A percentile compares a stretch with the other conserved stretches of the same genome.
Conservation (phyloP, 2,113 vertebrate species). For the Oreotrochilus melanogaster region DNA sequence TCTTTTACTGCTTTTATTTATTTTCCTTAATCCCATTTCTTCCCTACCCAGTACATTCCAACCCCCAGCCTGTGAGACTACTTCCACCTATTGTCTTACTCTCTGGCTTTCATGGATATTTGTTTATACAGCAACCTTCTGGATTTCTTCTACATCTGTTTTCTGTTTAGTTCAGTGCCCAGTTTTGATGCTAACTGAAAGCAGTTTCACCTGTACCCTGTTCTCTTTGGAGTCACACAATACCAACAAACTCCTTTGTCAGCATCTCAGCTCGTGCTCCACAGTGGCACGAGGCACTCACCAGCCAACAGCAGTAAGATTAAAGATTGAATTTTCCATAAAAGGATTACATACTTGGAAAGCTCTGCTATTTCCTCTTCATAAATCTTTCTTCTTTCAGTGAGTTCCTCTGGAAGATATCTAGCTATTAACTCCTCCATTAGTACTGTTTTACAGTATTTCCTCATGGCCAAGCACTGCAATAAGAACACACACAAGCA, state of each 20-base stretch:
- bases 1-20: background rate
- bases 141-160: background rate
- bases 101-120: background rate
- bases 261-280: background rate
- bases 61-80: background rate
- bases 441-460: constrained; percentile 86
- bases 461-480: constrained; percentile 88
- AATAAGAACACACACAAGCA: background rate
- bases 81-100: background rate
- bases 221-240: background rate
- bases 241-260: background rate
- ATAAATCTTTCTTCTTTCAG: constrained; percentile 85
- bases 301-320: background rate
- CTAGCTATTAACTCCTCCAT: constrained; percentile 90
- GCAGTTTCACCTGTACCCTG: background rate
- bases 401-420: constrained; percentile 88
- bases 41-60: background rate
- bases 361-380: constrained; percentile 93
- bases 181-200: background rate
- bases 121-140: background rate
- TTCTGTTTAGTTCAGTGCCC: background rate
- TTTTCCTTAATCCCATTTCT: background rate
- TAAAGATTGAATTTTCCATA: background rate
- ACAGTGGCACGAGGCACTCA: background rate
- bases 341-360: constrained; percentile 85